These are phyloP conservation scores for Ctenopoma multispine DNA, from an alignment of 2,797 vertebrate species.

Conservation along the genomic window DNA sequence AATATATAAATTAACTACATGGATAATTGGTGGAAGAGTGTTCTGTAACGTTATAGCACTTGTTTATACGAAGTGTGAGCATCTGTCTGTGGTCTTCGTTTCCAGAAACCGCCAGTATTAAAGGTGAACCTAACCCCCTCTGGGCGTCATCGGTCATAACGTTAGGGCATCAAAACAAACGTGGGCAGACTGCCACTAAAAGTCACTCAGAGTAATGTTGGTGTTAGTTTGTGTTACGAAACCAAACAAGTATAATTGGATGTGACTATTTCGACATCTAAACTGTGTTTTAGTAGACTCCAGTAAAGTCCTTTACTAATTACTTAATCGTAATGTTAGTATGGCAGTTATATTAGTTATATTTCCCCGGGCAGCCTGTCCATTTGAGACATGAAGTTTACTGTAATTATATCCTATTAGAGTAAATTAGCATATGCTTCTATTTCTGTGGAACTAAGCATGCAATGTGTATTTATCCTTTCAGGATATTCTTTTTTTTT, in stretches of 20 bases:
- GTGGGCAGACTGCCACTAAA: background rate
- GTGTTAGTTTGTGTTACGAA: background rate
- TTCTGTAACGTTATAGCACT: background rate
- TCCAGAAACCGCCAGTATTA: background rate
- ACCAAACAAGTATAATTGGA: background rate
- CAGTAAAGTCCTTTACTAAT: background rate
- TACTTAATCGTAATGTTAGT: too few relatives aligned
- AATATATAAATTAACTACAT: slow-evolving; percentile 26
- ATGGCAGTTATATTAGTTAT: fast-evolving
- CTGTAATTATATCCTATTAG: background rate
- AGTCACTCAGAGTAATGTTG: background rate
- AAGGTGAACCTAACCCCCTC: background rate
- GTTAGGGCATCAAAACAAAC: slow-evolving; percentile 32
- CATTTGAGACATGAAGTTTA: background rate
- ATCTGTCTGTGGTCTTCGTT: background rate
- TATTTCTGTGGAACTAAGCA: background rate
- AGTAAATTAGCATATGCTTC: background rate
- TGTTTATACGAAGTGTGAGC: background rate
- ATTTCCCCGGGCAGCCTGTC: background rate
- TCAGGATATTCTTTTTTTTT: too few relatives aligned
- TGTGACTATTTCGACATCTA: slow-evolving; percentile 5
- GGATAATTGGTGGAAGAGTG: background rate
- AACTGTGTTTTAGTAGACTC: background rate
- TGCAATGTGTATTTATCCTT: too few relatives aligned
- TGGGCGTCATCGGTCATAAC: background rate